Evolutionary conservation across 2,113 vertebrate genomes (phyloP).

Genomic region (Chloebia gouldiae): DNA sequence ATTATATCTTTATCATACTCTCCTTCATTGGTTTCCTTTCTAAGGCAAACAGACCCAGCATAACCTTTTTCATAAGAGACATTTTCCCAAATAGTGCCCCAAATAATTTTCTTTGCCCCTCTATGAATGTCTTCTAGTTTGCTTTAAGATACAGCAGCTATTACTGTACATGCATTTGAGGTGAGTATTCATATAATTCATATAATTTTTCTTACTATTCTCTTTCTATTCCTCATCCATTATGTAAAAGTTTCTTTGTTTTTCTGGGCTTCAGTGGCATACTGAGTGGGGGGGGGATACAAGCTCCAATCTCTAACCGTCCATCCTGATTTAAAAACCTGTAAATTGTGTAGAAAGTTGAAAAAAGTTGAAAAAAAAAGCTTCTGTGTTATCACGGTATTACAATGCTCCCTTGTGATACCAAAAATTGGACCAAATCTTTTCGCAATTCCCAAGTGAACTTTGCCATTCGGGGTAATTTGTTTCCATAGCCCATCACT

Average conservation of each 20-base stretch:
- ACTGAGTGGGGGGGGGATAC: background rate
- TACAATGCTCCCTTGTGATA: background rate
- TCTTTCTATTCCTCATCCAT: background rate
- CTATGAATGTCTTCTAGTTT: background rate
- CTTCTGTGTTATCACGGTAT: background rate
- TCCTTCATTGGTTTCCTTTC: background rate
- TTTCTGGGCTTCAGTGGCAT: background rate
- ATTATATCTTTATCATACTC: conserved; percentile 5
- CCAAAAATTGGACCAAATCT: background rate
- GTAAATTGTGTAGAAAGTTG: background rate
- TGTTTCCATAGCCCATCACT: background rate
- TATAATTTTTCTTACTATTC: background rate
- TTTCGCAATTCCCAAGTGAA: background rate
- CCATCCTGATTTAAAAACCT: background rate
- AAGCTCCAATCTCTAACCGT: background rate
- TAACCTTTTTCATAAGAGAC: background rate
- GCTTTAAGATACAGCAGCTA: background rate
- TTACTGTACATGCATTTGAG: background rate
- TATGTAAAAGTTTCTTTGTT: background rate
- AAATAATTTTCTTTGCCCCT: background rate
- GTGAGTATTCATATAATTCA: background rate
- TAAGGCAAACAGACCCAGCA: background rate
- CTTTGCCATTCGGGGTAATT: background rate
- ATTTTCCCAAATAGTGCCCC: background rate
- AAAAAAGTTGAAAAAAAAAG: background rate